Evolutionary conservation across 1,140 invertebrate species (phyloP), one percentile per base, ranked within the genome.

Genomic region (Xylocopa sonorina): DNA sequence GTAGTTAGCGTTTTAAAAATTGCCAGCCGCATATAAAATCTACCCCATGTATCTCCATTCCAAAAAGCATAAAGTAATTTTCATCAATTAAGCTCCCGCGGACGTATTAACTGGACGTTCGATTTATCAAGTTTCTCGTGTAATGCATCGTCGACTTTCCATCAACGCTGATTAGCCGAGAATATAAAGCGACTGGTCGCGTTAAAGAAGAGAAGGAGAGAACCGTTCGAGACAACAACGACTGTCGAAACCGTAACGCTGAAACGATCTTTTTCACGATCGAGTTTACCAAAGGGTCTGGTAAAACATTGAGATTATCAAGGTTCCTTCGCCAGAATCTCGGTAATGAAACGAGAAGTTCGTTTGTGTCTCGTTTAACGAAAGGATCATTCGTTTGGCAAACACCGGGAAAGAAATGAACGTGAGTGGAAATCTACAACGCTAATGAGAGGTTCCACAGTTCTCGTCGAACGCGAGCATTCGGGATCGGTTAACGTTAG

Each of bases 361-460:
- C 38, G 21, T n/a, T 46, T 64, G 41, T 63, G 27, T 7, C 18
- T 21, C 16, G 12, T 38, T 57, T 46, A 12, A 14, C 18, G 63
- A 78, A 62, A 60, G 24, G 46, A 43, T 41, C 29, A 50, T 67
- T 58, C 74, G 38, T 68, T 34, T 21, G 51, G 43, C 32, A 16
- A 41, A 27, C 27, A 14, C 14, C n/a, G 24, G 24, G 32, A 27
- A 48, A 34, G 41, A 50, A 58, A 69, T 32, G 5, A 68, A 68
- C 53, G n/a, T 50, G 41, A 38, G 66, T 53, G 57, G 24, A 62
- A 43, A 78, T 78, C 58, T 50, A 46, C 67, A 62, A 72, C 32
- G 60, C 72, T 80, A 80, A 80, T 76, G 62, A 80, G 46, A 76
- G 60, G 43, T 66, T 48, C 32, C 66, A 18, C 60, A 55, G 24